A percentile compares a stretch with the other conserved stretches of the same genome.
Conservation (phyloP, 2,113 vertebrate species). For the Chloebia gouldiae region DNA sequence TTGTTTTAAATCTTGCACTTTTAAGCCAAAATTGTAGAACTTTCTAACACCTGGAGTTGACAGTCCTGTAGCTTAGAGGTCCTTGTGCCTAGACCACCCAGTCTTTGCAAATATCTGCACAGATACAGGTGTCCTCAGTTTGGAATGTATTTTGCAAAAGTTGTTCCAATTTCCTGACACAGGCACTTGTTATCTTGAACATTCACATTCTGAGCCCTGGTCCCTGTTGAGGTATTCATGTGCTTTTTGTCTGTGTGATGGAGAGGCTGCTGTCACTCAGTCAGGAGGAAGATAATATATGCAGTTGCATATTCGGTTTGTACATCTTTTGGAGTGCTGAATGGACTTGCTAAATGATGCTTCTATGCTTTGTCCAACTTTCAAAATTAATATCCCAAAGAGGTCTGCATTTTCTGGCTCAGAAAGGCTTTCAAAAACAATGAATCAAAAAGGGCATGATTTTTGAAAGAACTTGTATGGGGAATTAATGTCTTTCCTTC, state of each 20-base stretch:
- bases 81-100: neutral
- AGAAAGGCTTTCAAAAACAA: neutral
- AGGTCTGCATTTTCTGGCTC: constrained; percentile 24
- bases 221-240: neutral
- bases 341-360: neutral
- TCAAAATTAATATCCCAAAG: constrained; percentile 30
- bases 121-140: neutral
- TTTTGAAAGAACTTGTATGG: neutral
- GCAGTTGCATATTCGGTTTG: neutral
- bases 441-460: constrained; percentile 5
- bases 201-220: neutral
- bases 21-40: neutral
- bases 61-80: neutral
- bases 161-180: neutral
- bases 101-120: neutral
- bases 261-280: neutral
- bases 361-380: neutral
- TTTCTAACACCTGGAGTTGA: neutral
- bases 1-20: neutral
- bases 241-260: constrained; percentile 3
- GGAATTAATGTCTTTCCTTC: constrained; percentile 14
- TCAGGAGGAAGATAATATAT: neutral
- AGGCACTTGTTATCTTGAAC: neutral
- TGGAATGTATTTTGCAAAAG: constrained; percentile 16
- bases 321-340: neutral